Evolutionary conservation across 2,888 invertebrate species (phyloP), one percentile per base, ranked within the genome.

Genomic region (Dryococelus australis): DNA sequence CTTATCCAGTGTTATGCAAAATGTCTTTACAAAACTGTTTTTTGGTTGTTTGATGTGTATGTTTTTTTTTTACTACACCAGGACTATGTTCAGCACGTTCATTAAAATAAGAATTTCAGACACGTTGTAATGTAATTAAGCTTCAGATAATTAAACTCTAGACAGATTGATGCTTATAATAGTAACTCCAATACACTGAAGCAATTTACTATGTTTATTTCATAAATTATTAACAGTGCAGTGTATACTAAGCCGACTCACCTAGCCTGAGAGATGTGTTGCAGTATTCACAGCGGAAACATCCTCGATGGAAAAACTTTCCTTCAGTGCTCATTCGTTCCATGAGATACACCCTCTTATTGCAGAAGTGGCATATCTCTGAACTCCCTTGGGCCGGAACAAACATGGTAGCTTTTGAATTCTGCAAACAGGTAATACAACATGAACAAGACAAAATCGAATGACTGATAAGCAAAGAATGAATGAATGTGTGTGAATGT

Each of bases 271-370:
- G 94, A 88, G 96, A 96, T 8, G 96, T 95, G 91, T 96, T 96
- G 93, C 99, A 99, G 92, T 98, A 97, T 92, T 98, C 97, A 93
- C 99, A 99, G 89, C 97, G 96, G 93, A 99, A 97, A 93, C 99
- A 99, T 84, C 97, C 96, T 88, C 98, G 95, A 93, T 99, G 99
- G 92, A 99, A 95, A 91, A 97, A 97, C 91, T 97, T 94, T 26
- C 98, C 98, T 93, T 98, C 97, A 5, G 98, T 97, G 84, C 95
- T 96, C 89, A 98, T 95, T 89, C 97, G 95, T 92, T 99, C 99
- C 94, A 99, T 98, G 47, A 99, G 95, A 92, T 99, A 99, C 87
- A 99, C 99, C 84, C 97, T 95, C 92, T 97, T 96, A 87, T 96
- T 95, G 93, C 99, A 99, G 93, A 98, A 98, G 93, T 96, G 97